phyloP scores from a whole-genome alignment of 1,140 invertebrate species.

The Bradynema listronoti region DNA sequence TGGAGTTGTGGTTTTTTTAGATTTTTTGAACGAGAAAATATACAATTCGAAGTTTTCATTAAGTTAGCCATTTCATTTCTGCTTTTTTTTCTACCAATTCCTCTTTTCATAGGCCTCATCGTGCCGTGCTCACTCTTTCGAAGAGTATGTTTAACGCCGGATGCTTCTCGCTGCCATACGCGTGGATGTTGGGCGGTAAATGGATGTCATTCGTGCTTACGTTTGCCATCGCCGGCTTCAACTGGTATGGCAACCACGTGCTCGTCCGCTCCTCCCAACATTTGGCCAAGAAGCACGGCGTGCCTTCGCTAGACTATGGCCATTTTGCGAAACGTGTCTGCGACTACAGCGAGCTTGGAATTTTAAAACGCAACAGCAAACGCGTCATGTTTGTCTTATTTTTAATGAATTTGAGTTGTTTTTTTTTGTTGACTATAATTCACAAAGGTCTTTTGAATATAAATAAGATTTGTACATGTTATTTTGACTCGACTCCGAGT shows the following conservation, averaged over 20 bases:
- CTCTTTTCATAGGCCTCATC: constrained; percentile 43
- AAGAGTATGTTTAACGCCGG: constrained; percentile 58
- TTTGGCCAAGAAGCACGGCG: constrained; percentile 53
- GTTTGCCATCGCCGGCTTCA: constrained; percentile 55
- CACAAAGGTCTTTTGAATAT: too few species aligned
- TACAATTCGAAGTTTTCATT: too few species aligned
- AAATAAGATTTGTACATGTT: too few species aligned
- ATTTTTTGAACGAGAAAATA: background rate
- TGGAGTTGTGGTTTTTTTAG: too few species aligned
- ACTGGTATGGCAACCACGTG: constrained; percentile 58
- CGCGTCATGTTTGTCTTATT: constrained; percentile 41
- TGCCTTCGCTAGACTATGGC: constrained; percentile 53
- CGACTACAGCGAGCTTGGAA: constrained; percentile 46
- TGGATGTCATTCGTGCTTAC: constrained; percentile 53
- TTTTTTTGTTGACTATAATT: background rate
- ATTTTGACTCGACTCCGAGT: too few species aligned
- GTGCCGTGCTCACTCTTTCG: constrained; percentile 54
- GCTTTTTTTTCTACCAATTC: background rate
- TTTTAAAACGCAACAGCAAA: constrained; percentile 51
- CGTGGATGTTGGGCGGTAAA: constrained; percentile 56
- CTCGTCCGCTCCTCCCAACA: constrained; percentile 55
- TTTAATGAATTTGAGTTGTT: constrained; percentile 45
- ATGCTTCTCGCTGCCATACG: constrained; percentile 56
- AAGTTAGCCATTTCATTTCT: too few species aligned
- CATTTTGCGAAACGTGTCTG: constrained; percentile 58